Base-by-base conservation (phyloP, 2,888 invertebrate species). In the Cryptocheilus praepositus region DNA sequence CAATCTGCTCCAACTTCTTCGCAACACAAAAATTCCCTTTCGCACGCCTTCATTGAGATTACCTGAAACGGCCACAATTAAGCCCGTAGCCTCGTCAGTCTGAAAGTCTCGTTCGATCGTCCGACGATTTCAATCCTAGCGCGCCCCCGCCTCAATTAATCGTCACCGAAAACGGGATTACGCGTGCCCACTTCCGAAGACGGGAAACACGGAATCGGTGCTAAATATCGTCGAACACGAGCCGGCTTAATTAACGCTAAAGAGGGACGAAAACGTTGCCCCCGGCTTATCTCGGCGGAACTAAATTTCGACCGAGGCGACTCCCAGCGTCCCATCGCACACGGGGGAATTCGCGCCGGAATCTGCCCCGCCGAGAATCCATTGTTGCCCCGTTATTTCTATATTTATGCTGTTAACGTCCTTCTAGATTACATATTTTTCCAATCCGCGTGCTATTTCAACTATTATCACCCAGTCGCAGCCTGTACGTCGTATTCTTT, bases 211-310 rank as follows among this genome's bases (percentile, higher is more conserved):
- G 51, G 52, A 67, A 62, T 25, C 55, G 54, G 36, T 58, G 59
- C 43, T 61, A 64, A 67, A 67, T 68, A 57, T 57, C 44, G n/a
- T 45, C 55, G 49, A 62, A 55, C 55, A 46, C 18, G 44, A 16
- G 52, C 21, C 46, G 46, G 59, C 66, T 70, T 74, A 73, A 73
- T 74, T 74, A 74, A 73, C 57, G 70, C 51, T 64, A 21, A 57
- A 64, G 55, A 55, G 28, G 64, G 62, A 16, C 43, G 62, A 56
- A 58, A 52, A 49, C 44, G 61, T 25, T 49, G 59, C 18, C 51
- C 16, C 19, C 52, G 54, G 57, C 73, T 74, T 74, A 74, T 73
- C 64, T 65, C 61, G n/a, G 45, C 36, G 64, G 64, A 70, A 62
- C 61, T 72, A 74, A 70, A 73, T 74, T 70, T 61, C 49, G 25